Evolutionary conservation across 2,113 vertebrate species (phyloP).

Genomic region (Antigone vipio): DNA sequence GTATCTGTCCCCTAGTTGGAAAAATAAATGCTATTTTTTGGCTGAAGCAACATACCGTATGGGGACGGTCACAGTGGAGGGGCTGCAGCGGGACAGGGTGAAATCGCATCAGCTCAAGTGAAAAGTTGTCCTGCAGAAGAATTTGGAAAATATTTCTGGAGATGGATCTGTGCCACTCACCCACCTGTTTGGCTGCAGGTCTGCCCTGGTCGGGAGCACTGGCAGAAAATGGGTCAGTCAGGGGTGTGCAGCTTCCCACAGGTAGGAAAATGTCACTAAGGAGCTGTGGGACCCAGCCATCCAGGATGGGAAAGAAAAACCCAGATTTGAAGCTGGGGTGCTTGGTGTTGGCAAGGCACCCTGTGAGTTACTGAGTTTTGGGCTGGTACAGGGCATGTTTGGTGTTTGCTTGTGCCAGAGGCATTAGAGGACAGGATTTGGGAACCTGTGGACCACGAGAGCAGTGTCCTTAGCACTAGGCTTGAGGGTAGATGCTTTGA

Average conservation of each 20-base stretch:
- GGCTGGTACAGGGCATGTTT: rapidly evolving
- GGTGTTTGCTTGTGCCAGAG: background rate
- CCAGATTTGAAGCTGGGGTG: background rate
- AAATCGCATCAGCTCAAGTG: rapidly evolving
- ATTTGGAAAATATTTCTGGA: background rate
- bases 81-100: background rate
- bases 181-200: background rate
- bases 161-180: background rate
- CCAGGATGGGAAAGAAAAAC: background rate
- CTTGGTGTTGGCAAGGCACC: background rate
- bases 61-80: background rate
- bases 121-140: background rate
- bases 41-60: rapidly evolving
- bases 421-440: background rate
- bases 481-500: background rate
- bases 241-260: background rate
- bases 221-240: background rate
- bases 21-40: background rate
- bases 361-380: background rate
- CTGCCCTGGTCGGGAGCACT: background rate
- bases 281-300: background rate
- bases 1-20: background rate
- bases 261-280: background rate
- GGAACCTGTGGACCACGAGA: background rate
- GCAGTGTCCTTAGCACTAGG: background rate